Evolutionary conservation across 1,140 invertebrate genomes (phyloP).

Genomic region (Heterodera carotae): DNA sequence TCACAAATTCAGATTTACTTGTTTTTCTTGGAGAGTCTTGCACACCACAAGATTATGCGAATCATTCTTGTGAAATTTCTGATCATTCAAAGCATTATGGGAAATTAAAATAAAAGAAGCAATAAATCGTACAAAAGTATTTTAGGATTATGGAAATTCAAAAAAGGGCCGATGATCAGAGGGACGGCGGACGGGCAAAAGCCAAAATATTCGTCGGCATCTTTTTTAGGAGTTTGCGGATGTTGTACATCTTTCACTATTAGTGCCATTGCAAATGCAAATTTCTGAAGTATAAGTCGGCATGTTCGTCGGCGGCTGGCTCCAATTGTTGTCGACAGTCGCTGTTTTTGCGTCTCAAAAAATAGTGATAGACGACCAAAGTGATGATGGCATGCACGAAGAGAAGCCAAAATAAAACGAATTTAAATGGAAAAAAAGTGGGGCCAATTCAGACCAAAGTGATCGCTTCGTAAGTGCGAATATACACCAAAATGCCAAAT

Average conservation of each 20-base stretch:
- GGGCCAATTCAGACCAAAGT: not conserved
- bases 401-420: not conserved
- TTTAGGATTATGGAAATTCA: too few relatives aligned
- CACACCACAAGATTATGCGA: too few relatives aligned
- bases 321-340: not conserved
- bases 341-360: constrained; percentile 16
- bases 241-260: not conserved
- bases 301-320: not conserved
- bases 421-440: not conserved
- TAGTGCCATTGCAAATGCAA: constrained; percentile 11
- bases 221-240: too few relatives aligned
- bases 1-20: too few relatives aligned
- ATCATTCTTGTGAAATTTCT: too few relatives aligned
- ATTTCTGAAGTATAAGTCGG: constrained; percentile 2
- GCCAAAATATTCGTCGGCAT: too few relatives aligned
- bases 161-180: too few relatives aligned
- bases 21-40: too few relatives aligned
- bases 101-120: not conserved
- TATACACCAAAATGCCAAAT: constrained; percentile 11
- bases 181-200: too few relatives aligned
- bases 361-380: constrained; percentile 23
- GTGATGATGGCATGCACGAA: constrained; percentile 22
- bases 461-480: not conserved
- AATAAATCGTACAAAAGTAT: not conserved
- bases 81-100: too few relatives aligned